Conservation (phyloP, 1,140 invertebrate species). For the Drosophila arawakana region DNA sequence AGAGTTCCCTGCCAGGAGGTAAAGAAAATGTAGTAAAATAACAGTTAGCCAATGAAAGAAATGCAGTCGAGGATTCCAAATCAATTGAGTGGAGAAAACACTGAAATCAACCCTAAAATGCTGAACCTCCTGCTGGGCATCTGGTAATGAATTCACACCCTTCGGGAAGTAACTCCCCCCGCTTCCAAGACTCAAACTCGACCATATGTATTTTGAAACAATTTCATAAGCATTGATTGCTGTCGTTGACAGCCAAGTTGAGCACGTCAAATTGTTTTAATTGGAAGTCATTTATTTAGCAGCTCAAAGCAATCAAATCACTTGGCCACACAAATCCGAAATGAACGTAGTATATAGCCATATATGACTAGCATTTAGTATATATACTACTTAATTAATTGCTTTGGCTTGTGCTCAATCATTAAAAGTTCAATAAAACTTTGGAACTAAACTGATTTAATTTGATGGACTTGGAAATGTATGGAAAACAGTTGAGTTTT, state of each 20-base stretch:
- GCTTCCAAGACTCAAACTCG: neutral
- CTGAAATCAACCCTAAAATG: constrained; percentile 10
- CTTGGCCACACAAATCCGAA: constrained; percentile 48
- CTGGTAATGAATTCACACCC: constrained; percentile 14
- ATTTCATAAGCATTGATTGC: constrained; percentile 73
- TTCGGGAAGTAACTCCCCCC: neutral
- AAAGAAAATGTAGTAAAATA: neutral
- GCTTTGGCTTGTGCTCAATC: neutral
- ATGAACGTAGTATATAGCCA: constrained; percentile 7
- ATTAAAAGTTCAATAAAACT: too few relatives aligned
- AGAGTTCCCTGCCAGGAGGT: constrained; percentile 90
- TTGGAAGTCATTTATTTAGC: constrained; percentile 78
- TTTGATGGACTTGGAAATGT: neutral
- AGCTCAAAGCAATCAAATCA: constrained; percentile 76
- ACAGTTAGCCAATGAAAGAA: constrained; percentile 23
- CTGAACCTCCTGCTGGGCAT: constrained; percentile 36
- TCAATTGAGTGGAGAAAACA: constrained; percentile 8
- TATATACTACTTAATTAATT: neutral
- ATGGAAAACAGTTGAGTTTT: neutral
- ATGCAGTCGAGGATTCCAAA: neutral
- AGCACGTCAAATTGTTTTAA: constrained; percentile 79
- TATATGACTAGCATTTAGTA: constrained; percentile 10
- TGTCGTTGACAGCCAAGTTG: constrained; percentile 61
- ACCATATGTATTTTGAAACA: constrained; percentile 74
- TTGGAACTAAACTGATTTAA: neutral